These are phyloP conservation scores for Schizopygopsis malacanthus DNA, from an alignment of 2,797 vertebrate species.

Conservation along the genomic window DNA sequence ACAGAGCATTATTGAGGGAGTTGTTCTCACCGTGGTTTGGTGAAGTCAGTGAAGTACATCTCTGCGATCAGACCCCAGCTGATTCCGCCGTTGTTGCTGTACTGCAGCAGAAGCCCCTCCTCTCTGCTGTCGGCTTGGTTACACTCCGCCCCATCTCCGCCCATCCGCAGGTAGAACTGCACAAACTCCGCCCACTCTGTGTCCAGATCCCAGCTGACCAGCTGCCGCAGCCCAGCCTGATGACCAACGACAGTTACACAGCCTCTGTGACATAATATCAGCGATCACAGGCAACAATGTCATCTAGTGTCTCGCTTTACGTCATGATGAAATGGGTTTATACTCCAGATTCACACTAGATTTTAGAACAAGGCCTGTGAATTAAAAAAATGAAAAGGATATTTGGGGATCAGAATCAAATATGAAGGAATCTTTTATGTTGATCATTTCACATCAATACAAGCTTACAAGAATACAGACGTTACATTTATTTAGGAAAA, in stretches of 20 bases:
- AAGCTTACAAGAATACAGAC: background rate
- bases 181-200: constrained; percentile 98
- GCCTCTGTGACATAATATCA: background rate
- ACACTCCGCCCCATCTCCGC: constrained; percentile 89
- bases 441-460: background rate
- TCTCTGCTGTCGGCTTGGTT: constrained; percentile 96
- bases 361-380: background rate
- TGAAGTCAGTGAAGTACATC: constrained; percentile 99
- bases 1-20: background rate
- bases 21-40: constrained; percentile 86
- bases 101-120: constrained; percentile 94
- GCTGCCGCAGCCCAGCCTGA: constrained; percentile 92
- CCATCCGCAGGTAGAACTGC: constrained; percentile 97
- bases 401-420: background rate
- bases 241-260: background rate
- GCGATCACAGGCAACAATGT: background rate
- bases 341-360: background rate
- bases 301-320: background rate
- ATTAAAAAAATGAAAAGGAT: background rate
- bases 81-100: constrained; percentile 95
- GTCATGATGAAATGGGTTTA: background rate
- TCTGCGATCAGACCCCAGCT: constrained; percentile 96
- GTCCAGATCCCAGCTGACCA: constrained; percentile 95
- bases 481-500: background rate
- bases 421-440: background rate